phyloP scores from a whole-genome alignment of 1,140 invertebrate genomes.

The Heliconius hermathena region DNA sequence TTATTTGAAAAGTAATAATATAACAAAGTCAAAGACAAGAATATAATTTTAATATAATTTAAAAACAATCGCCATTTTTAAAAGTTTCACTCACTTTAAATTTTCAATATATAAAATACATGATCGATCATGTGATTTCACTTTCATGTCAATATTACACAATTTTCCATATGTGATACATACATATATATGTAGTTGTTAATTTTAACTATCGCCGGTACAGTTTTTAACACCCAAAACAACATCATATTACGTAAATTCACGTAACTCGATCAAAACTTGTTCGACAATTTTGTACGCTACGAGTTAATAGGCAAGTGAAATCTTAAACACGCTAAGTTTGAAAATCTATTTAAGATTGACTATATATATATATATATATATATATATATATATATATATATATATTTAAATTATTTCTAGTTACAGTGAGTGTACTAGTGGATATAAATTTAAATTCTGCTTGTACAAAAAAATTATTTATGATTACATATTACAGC shows the following conservation, averaged over 20 bases:
- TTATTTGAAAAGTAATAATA: too few relatives aligned
- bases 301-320: constrained; percentile 12
- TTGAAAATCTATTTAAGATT: not conserved
- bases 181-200: not conserved
- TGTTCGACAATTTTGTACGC: constrained; percentile 6
- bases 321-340: not conserved
- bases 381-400: too few relatives aligned
- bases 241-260: constrained; percentile 15
- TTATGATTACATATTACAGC: too few relatives aligned
- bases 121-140: not conserved
- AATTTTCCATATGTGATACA: not conserved
- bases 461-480: too few relatives aligned
- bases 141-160: not conserved
- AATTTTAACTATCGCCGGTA: constrained; percentile 11
- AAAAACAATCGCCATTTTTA: too few relatives aligned
- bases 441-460: too few relatives aligned
- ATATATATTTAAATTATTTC: too few relatives aligned
- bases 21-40: too few relatives aligned
- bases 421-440: not conserved
- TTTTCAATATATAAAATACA: not conserved
- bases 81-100: not conserved
- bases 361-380: too few relatives aligned
- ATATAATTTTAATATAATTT: too few relatives aligned
- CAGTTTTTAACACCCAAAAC: constrained; percentile 9
- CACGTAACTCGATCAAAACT: constrained; percentile 17